Evolutionary conservation across 1,140 invertebrate genomes (phyloP).

Genomic region (Zeugodacus cucurbitae): DNA sequence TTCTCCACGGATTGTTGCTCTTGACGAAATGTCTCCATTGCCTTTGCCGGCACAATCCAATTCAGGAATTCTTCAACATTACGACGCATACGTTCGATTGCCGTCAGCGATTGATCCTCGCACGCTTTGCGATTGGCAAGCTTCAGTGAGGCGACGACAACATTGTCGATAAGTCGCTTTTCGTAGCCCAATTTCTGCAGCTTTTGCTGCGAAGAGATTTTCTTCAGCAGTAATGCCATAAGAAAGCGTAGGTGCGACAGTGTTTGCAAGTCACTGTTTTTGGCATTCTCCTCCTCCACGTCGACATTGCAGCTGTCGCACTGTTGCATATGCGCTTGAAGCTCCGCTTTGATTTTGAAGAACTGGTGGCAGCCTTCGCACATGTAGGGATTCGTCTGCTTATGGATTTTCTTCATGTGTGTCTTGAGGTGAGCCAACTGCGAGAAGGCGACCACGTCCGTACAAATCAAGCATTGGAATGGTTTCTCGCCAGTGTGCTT

Average conservation of each 20-base stretch:
- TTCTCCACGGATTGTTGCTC: conserved; percentile 81
- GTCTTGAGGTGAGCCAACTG: conserved; percentile 85
- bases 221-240: conserved; percentile 81
- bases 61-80: conserved; percentile 83
- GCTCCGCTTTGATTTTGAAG: conserved; percentile 79
- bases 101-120: conserved; percentile 68
- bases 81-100: conserved; percentile 72
- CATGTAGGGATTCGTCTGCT: conserved; percentile 77
- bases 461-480: conserved; percentile 79
- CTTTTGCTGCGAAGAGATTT: conserved; percentile 81
- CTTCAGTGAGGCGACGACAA: conserved; percentile 80
- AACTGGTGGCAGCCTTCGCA: conserved; percentile 78
- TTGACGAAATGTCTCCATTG: conserved; percentile 79
- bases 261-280: conserved; percentile 45
- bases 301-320: conserved; percentile 54
- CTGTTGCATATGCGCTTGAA: conserved; percentile 67
- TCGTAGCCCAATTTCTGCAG: conserved; percentile 82
- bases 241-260: conserved; percentile 81
- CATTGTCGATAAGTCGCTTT: conserved; percentile 83
- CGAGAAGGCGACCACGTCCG: conserved; percentile 76
- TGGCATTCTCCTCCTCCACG: conserved; percentile 16
- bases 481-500: conserved; percentile 85
- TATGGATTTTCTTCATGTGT: conserved; percentile 84
- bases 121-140: conserved; percentile 77
- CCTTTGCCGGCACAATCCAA: conserved; percentile 81